Percentiles rank a stretch among this genome's conserved stretches.
Conservation (phyloP, 2,113 vertebrate species). For the Aleadryas rufinucha region DNA sequence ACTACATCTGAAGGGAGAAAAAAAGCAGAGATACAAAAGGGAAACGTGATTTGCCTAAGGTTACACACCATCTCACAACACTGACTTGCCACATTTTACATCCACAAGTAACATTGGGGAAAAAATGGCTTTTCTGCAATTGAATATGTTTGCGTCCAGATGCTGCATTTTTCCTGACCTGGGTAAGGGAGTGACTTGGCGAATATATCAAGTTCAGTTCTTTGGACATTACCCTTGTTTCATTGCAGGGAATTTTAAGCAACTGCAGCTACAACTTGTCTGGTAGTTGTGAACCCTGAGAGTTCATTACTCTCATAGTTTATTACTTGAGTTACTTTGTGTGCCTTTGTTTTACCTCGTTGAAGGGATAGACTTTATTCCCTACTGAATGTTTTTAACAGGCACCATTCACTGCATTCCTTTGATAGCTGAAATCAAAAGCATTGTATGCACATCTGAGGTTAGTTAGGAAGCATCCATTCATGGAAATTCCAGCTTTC, state of each 20-base stretch:
- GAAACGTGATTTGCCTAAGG: neutral
- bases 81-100: neutral
- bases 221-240: neutral
- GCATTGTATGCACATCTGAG: accelerated
- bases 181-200: neutral
- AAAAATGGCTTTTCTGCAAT: neutral
- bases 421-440: neutral
- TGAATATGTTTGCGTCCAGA: neutral
- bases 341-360: neutral
- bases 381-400: neutral
- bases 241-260: neutral
- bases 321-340: neutral
- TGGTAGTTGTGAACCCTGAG: neutral
- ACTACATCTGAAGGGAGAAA: neutral
- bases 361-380: neutral
- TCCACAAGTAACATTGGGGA: neutral
- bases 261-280: neutral
- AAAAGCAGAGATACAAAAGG: neutral
- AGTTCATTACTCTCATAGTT: too few species aligned
- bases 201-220: neutral
- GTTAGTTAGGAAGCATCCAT: neutral
- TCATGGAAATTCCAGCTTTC: neutral
- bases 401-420: neutral
- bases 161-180: neutral
- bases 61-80: neutral